phyloP scores from a whole-genome alignment of 2,888 invertebrate genomes.

The Amphimallon solstitiale region DNA sequence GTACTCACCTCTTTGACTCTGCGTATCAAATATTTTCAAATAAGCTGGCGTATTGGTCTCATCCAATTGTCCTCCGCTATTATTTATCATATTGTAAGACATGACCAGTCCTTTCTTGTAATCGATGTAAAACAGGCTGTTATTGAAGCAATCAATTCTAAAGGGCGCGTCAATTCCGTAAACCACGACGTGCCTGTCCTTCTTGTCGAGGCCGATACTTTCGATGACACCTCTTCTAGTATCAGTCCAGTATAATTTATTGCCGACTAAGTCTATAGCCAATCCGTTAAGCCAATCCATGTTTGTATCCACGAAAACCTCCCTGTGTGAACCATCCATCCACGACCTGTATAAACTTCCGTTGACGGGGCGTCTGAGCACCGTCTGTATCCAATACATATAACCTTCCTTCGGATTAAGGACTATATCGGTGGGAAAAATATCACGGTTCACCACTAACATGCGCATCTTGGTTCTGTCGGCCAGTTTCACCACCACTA shows the following conservation, averaged over 20 bases:
- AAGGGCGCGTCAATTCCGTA: conserved; percentile 64
- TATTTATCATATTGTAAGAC: conserved; percentile 63
- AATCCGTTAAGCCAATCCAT: conserved; percentile 83
- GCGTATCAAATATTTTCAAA: conserved; percentile 73
- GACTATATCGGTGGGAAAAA: conserved; percentile 69
- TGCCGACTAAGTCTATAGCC: conserved; percentile 70
- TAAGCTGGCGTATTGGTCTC: conserved; percentile 73
- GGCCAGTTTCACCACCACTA: conserved; percentile 75
- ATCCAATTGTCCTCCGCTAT: conserved; percentile 64
- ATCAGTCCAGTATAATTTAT: conserved; percentile 78
- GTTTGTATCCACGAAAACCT: conserved; percentile 65
- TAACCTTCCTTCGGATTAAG: conserved; percentile 75
- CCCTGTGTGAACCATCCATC: conserved; percentile 78
- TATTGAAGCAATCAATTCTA: conserved; percentile 73
- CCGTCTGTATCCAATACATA: conserved; percentile 85
- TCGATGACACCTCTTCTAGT: conserved; percentile 75
- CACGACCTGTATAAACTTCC: conserved; percentile 75
- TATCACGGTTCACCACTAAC: conserved; percentile 67
- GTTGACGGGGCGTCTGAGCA: conserved; percentile 59
- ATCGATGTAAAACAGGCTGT: conserved; percentile 77
- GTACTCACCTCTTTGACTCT: conserved; percentile 66
- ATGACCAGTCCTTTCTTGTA: conserved; percentile 71
- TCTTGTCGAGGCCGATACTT: conserved; percentile 69
- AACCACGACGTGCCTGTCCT: conserved; percentile 59
- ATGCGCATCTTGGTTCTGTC: conserved; percentile 68